Percentiles rank a stretch among this genome's conserved stretches.
Conservation (phyloP, 30 jellyfish, hydroid and myxozoan species). For the Pseudorhiza aurosa region DNA sequence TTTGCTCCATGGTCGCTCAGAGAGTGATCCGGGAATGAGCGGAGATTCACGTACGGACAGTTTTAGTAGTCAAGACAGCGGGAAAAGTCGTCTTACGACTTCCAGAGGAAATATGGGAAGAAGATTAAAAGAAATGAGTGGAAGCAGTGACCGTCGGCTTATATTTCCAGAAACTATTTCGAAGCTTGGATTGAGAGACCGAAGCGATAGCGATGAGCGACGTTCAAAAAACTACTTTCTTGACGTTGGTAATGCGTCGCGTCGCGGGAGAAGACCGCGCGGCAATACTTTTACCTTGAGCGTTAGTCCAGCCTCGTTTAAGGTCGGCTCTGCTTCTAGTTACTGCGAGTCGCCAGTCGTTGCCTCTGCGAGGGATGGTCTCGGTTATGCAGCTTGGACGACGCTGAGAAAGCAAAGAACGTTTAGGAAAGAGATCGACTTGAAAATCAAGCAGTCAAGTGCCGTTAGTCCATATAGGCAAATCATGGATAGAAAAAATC, state of each 20-base stretch:
- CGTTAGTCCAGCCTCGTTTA: conserved; percentile 81
- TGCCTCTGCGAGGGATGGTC: conserved; percentile 70
- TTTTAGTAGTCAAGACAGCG: conserved; percentile 81
- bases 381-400: conserved; percentile 97
- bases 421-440: conserved; percentile 85
- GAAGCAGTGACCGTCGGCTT: conserved; percentile 14
- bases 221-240: conserved; percentile 73
- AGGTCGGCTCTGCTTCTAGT: conserved; percentile 68
- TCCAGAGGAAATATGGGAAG: background rate
- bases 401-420: conserved; percentile 88
- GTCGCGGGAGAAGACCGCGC: conserved; percentile 74
- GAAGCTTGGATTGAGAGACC: conserved; percentile 66
- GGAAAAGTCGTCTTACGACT: conserved; percentile 4
- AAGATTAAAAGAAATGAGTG: background rate
- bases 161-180: conserved; percentile 23
- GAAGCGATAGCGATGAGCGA: conserved; percentile 82
- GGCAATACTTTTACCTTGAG: conserved; percentile 83
- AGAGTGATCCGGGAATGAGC: conserved; percentile 94
- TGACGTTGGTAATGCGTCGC: conserved; percentile 75
- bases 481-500: conserved; percentile 28
- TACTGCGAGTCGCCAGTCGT: conserved; percentile 79
- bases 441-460: conserved; percentile 66
- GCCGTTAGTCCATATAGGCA: conserved; percentile 59
- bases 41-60: conserved; percentile 67
- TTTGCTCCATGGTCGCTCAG: conserved; percentile 55